Conservation (phyloP, 2,113 vertebrate genomes). For the Motacilla alba region DNA sequence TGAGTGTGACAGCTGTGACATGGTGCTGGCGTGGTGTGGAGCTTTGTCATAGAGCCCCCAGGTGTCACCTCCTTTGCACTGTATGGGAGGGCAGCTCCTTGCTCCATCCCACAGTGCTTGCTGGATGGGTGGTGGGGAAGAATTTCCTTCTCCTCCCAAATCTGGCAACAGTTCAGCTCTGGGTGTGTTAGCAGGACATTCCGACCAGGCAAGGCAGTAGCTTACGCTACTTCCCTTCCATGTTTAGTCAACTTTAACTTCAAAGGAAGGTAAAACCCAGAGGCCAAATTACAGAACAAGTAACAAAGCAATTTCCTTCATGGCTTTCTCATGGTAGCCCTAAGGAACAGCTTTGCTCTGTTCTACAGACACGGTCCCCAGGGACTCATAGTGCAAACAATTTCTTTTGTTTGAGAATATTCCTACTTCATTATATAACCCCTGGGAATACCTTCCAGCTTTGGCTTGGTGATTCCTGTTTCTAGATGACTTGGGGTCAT, state of each 20-base stretch:
- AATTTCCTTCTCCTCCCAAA: neutral
- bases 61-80: neutral
- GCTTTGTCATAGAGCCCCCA: neutral
- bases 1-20: neutral
- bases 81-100: neutral
- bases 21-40: neutral
- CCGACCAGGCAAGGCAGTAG: rapidly evolving
- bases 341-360: neutral
- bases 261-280: neutral
- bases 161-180: neutral
- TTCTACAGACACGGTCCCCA: neutral
- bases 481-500: neutral
- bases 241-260: neutral
- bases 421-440: neutral
- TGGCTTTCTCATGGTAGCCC: neutral
- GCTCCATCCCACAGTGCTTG: neutral
- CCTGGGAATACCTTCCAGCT: neutral
- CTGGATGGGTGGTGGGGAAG: neutral
- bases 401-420: neutral
- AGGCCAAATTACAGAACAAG: neutral
- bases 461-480: neutral
- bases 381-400: neutral
- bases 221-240: rapidly evolving
- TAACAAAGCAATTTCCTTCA: neutral
- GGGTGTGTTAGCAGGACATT: neutral